Conservation (phyloP, 2,797 vertebrate species). For the Lycodopsis pacificus region DNA sequence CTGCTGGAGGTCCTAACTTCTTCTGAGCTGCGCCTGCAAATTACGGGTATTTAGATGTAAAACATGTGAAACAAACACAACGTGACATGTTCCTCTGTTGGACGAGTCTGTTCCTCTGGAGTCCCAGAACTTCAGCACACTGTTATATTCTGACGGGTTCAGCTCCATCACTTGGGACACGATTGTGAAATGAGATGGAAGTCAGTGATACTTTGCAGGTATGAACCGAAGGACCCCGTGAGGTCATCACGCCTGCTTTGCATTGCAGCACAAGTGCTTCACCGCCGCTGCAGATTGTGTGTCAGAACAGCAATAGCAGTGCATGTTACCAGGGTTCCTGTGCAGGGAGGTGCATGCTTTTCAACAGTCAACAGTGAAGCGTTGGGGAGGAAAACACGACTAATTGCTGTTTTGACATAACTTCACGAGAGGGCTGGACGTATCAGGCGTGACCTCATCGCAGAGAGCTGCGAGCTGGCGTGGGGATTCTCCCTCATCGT, state of each 20-base stretch:
- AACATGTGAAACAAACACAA: constrained; percentile 57
- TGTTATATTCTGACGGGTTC: constrained; percentile 29
- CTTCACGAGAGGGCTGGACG: constrained; percentile 42
- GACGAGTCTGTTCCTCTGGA: constrained; percentile 21
- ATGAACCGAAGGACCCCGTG: constrained; percentile 6
- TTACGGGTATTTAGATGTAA: constrained; percentile 48
- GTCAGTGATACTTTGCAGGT: constrained; percentile 30
- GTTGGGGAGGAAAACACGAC: constrained; percentile 46
- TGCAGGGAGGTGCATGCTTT: constrained; percentile 47
- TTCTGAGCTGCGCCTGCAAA: not conserved
- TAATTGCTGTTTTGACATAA: constrained; percentile 69
- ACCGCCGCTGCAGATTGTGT: constrained; percentile 48
- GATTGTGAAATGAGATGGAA: constrained; percentile 12
- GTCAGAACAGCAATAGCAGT: constrained; percentile 54
- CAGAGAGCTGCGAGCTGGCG: constrained; percentile 29
- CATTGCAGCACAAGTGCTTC: constrained; percentile 16
- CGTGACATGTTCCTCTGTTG: constrained; percentile 54
- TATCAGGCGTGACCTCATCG: constrained; percentile 64
- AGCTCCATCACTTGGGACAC: constrained; percentile 9
- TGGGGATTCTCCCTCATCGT: constrained; percentile 32
- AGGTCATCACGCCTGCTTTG: constrained; percentile 13
- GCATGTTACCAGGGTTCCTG: constrained; percentile 41
- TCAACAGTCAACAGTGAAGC: constrained; percentile 34
- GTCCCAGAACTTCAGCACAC: constrained; percentile 33
- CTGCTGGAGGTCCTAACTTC: constrained; percentile 61